Evolutionary conservation across 2,797 vertebrate genomes (phyloP).

Genomic region (Malurus splendens): DNA sequence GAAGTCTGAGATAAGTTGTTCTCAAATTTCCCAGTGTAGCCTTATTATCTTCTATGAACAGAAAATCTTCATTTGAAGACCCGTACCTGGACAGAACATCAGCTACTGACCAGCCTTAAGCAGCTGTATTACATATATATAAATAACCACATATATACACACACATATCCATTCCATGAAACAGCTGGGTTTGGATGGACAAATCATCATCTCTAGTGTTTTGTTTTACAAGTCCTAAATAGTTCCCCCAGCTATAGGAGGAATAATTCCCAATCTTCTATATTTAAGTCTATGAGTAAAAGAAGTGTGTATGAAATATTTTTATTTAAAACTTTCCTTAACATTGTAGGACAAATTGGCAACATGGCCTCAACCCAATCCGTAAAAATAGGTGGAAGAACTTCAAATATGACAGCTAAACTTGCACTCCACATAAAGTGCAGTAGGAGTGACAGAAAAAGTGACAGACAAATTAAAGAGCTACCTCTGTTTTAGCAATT

Average conservation of each 20-base stretch:
- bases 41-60: neutral
- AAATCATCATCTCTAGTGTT: neutral
- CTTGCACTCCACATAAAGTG: conserved; percentile 52
- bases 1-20: neutral
- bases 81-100: neutral
- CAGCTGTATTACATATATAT: neutral
- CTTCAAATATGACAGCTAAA: conserved; percentile 60
- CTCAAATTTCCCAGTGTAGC: neutral
- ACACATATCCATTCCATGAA: neutral
- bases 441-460: conserved; percentile 63
- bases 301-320: neutral
- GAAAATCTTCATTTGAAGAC: neutral
- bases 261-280: neutral
- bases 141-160: neutral
- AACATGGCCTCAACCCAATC: neutral
- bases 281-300: neutral
- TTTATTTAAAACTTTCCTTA: conserved; percentile 10
- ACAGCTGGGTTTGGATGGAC: neutral
- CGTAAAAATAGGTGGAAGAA: conserved; percentile 22
- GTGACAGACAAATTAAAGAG: conserved; percentile 69
- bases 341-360: conserved; percentile 4
- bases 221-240: neutral
- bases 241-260: neutral
- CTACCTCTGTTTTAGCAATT: conserved; percentile 70
- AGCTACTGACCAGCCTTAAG: neutral